Base-by-base conservation (phyloP, 2,113 vertebrate species). In the Tragulus kanchil region DNA sequence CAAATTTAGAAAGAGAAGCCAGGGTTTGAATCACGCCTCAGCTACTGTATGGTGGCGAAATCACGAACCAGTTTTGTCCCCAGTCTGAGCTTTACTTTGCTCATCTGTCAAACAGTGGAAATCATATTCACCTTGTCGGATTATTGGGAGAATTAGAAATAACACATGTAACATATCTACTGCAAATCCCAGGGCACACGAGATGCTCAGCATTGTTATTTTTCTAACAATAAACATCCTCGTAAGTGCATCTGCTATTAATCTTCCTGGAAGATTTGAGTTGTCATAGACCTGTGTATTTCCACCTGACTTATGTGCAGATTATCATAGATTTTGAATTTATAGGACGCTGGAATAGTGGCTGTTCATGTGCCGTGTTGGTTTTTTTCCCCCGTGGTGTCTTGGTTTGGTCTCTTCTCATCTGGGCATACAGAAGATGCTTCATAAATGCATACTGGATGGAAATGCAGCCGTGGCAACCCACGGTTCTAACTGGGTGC, bases 321-420 rank as follows among this genome's bases (percentile, higher is more conserved):
- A 31, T 48, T 8, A 48, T 3, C 58, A 19, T 13, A 45, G 61
- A 52, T 26, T 54, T 28, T 69, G 69, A 58, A 50, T 73, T 31
- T 58, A 13, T 19, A 67, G 67, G 67, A 52, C 42, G 45, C 71
- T 75, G 16, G 56, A 64, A 69, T 48, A 15, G 14, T 26, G 42
- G 28, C 62, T 28, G 4, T 36, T 52, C 1, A 73, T 26, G 23
- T 58, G 25, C 25, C 19, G 0, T 10, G 14, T 65, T 54, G 54
- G 6, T 0, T 28, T 48, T 8, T 1, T 1, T 7, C 11, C 3
- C 12, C 26, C 6, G 1, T 3, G 7, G 7, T 6, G 3, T 31
- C 62, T 78, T 31, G 50, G n/a, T 78, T 36, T 82, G 36, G 23
- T 65, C 58, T 61, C 64, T 77, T 78, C 52, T 85, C 83, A 58